Evolutionary conservation across 2,113 vertebrate genomes (phyloP).

Genomic region (Chloroceryle aenea): DNA sequence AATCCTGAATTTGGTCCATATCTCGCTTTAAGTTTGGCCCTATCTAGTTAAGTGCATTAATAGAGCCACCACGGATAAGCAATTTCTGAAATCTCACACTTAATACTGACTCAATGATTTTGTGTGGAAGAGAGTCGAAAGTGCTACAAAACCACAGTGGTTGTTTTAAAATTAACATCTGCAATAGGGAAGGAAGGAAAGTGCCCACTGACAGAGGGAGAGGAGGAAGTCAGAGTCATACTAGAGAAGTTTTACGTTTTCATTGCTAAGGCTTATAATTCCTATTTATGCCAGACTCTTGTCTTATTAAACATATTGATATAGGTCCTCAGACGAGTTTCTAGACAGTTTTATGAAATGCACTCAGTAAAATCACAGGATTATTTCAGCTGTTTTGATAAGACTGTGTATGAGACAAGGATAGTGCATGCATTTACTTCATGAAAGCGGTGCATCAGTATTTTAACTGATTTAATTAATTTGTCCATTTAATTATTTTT

Average conservation of each 20-base stretch:
- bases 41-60: not conserved
- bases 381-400: not conserved
- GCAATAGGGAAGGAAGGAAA: not conserved
- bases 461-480: not conserved
- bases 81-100: not conserved
- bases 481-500: not conserved
- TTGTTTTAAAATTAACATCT: not conserved
- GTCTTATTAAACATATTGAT: not conserved
- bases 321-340: not conserved
- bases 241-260: not conserved
- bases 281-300: not conserved
- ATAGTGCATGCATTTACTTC: not conserved
- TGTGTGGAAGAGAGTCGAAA: not conserved
- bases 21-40: not conserved
- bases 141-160: not conserved
- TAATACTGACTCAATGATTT: not conserved
- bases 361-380: not conserved
- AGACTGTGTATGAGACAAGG: not conserved
- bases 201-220: fast-evolving
- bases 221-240: not conserved
- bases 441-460: not conserved
- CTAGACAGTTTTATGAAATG: not conserved
- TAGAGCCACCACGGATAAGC: fast-evolving
- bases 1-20: not conserved
- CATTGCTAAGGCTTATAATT: not conserved